Evolutionary conservation across 2,113 vertebrate genomes (phyloP).

Genomic region (Osmerus eperlanus): DNA sequence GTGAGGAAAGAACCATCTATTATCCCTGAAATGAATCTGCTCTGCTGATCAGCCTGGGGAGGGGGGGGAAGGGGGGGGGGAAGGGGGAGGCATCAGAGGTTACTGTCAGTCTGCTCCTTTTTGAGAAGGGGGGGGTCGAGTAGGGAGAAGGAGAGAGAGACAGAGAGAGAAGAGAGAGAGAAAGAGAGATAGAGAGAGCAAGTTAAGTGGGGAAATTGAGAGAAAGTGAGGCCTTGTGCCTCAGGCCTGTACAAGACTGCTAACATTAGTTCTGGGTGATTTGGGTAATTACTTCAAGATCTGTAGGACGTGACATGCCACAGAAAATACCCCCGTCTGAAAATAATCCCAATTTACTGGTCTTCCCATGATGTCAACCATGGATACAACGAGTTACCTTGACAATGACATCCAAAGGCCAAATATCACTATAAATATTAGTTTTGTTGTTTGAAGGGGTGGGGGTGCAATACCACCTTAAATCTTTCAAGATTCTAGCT

Average conservation of each 20-base stretch:
- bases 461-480: no score
- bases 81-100: not conserved
- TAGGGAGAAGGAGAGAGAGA: not conserved
- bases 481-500: no score
- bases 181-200: not conserved
- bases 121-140: not conserved
- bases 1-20: not conserved
- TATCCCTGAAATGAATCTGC: not conserved
- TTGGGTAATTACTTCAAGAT: constrained; percentile 30
- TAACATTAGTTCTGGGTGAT: constrained; percentile 31
- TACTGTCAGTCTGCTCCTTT: not conserved
- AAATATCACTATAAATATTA: no score
- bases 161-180: not conserved
- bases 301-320: not conserved
- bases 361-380: constrained; percentile 3
- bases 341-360: not conserved
- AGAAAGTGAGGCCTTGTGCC: not conserved
- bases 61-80: not conserved
- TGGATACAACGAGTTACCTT: not conserved
- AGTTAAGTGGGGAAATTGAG: not conserved
- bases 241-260: constrained; percentile 8
- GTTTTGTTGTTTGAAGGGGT: no score
- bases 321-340: not conserved
- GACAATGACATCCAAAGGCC: not conserved
- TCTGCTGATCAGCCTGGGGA: not conserved